Evolutionary conservation across 2,797 vertebrate species (phyloP), one percentile per base, ranked within the genome.

Genomic region (Sphaeramia orbicularis): DNA sequence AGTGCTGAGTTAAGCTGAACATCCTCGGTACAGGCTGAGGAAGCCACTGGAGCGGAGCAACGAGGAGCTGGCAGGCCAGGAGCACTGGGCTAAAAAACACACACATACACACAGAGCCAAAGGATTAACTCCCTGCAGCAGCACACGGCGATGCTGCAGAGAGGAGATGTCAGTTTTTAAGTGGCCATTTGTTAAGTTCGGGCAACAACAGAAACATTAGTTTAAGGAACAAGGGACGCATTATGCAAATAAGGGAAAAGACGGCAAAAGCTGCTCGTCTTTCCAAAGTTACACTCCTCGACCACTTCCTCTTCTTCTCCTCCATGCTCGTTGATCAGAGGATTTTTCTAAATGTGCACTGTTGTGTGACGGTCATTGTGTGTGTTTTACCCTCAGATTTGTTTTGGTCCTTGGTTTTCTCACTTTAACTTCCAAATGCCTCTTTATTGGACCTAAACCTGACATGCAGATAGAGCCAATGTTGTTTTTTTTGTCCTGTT

Each of bases 151-250:
- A 70, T 61, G 77, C 83, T 86, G 85, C 74, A 70, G 75, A 81
- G 86, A 86, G 48, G 79, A 81, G 80, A 87, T 83, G 89, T 90
- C 87, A 76, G 65, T 78, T 89, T 91, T 87, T 88, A 91, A 90
- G 86, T 91, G 90, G 83, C 76, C 86, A 85, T 90, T 91, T 89
- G 84, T 91, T 86, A 86, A 86, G 74, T 89, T 86, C 57, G 43
- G 67, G 78, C 84, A 85, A 86, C 83, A 84, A 85, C 66, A 83
- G 73, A 81, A 81, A 88, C 81, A 84, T 90, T 87, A 87, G 77
- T 84, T 74, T 81, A 65, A 84, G 75, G 58, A 85, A 84, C 80
- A 88, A 85, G 77, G 77, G 73, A 75, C 56, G 47, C 64, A 80
- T 90, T 89, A 86, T 88, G 86, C 84, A 90, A 87, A 91, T 85